Conservation (phyloP, 2,113 vertebrate species). For the Eudyptes chrysolophus region DNA sequence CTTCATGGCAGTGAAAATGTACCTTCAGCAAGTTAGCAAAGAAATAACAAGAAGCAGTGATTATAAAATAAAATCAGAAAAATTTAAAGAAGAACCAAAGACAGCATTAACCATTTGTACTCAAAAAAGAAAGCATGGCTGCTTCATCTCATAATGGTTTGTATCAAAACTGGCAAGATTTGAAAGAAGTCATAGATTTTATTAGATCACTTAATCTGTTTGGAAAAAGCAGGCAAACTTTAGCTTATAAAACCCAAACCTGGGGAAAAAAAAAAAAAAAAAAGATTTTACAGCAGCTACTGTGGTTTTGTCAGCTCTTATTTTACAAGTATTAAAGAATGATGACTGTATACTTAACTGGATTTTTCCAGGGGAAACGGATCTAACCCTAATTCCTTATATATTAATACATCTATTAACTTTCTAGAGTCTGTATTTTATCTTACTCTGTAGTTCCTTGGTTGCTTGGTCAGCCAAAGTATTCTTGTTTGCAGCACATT, state of each 20-base stretch:
- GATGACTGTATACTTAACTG: not conserved
- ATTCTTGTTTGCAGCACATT: not conserved
- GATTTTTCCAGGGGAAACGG: not conserved
- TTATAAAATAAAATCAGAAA: not conserved
- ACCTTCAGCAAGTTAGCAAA: not conserved
- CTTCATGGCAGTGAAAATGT: not conserved
- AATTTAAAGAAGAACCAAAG: not conserved
- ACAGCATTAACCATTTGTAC: not conserved
- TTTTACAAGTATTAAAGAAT: not conserved
- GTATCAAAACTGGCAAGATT: not conserved
- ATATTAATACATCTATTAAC: not conserved
- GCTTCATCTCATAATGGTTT: not conserved
- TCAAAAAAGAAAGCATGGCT: not conserved
- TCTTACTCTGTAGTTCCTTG: not conserved
- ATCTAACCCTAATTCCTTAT: not conserved
- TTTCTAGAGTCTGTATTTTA: not conserved
- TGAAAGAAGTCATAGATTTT: not conserved
- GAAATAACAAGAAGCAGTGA: not conserved
- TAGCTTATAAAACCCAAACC: fast-evolving
- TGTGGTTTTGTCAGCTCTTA: not conserved
- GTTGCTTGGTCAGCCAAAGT: not conserved
- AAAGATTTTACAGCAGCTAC: not conserved
- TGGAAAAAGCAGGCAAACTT: not conserved
- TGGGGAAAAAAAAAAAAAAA: not conserved
- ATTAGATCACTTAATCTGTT: not conserved